Evolutionary conservation across 2,888 invertebrate species (phyloP), one percentile per base, ranked within the genome.

Genomic region (Nephrotoma guestfalica): DNA sequence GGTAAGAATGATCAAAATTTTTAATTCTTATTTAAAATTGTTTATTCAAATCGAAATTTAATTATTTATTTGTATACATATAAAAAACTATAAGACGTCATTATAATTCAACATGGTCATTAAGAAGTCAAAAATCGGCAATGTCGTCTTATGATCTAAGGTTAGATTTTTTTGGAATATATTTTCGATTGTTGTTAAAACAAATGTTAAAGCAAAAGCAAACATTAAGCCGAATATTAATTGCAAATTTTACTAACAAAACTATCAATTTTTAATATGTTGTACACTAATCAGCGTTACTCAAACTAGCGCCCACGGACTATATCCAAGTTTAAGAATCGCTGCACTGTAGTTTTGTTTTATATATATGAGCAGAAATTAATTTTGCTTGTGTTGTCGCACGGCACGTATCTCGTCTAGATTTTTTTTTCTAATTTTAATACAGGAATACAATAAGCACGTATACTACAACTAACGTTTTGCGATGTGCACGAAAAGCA

Each of bases 1-100:
- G 95, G 94, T 94, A 90, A 92, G 92, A 90, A 41, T 15, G 13
- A 6, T 57, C 15, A 57, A 30, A 15, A 15, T 57, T 7, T 57
- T 4, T 87, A 30, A 84, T 84, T 30, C 40, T 84, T 30, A 30
- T 30, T 41, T 2, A 86, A 86, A 51, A 41, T 86, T 86, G 41
- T 41, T 41, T 86, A 51, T 40, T 83, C n/a, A 83, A 41, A 13
- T 40, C 83, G 4, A 40, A 40, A 83, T 83, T 83, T 83, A 83
- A 83, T 83, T 41, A 83, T 83, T 83, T 83, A 83, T 83, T 83
- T 83, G 11, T 47, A 13, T 47, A 47, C 11, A 47, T 85, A 87
- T 86, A 86, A 13, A 47, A 47, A 47, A 13, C 13, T n/a, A 13
- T 47, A 87, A 89, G 89, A 87, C 89, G 88, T 86, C 88, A 88